A percentile compares a stretch with the other conserved stretches of the same genome.
These are phyloP conservation scores for Danionella cerebrum DNA, from an alignment of 2,113 vertebrate genomes.

Conservation along the genomic window DNA sequence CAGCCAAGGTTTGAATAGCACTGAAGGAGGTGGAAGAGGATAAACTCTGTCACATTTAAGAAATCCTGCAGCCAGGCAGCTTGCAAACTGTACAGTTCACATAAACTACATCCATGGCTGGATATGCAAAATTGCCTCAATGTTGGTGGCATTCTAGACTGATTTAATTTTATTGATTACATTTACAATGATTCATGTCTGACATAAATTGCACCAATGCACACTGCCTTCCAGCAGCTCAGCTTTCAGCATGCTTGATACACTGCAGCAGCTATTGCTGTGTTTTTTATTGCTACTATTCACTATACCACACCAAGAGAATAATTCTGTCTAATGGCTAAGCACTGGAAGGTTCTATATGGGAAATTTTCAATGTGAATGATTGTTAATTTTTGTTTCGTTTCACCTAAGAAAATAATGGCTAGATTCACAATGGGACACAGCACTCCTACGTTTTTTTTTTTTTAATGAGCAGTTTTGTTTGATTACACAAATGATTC, in stretches of 20 bases:
- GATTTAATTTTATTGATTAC: conserved; percentile 43
- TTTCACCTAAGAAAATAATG: no score
- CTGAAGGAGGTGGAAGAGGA: not conserved
- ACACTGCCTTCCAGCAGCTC: not conserved
- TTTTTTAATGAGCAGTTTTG: no score
- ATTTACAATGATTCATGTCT: conserved; percentile 33
- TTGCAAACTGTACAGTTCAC: not conserved
- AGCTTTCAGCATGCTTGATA: not conserved
- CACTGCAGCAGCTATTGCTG: no score
- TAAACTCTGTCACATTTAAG: not conserved
- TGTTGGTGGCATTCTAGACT: conserved; percentile 22
- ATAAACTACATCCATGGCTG: not conserved
- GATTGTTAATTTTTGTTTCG: no score
- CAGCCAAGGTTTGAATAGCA: conserved; percentile 5
- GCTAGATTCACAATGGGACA: no score
- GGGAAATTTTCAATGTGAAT: no score
- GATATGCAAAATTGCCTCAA: not conserved
- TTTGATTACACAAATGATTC: no score
- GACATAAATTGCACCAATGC: not conserved
- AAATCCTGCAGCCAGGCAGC: not conserved
- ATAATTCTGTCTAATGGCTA: no score
- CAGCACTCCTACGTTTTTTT: no score
- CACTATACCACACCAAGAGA: no score
- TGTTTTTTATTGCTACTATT: no score
- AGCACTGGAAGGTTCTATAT: no score